A percentile compares a stretch with the other conserved stretches of the same genome.
Evolutionary conservation across 2,888 invertebrate species (phyloP).

Genomic region (Dione vanillae): DNA sequence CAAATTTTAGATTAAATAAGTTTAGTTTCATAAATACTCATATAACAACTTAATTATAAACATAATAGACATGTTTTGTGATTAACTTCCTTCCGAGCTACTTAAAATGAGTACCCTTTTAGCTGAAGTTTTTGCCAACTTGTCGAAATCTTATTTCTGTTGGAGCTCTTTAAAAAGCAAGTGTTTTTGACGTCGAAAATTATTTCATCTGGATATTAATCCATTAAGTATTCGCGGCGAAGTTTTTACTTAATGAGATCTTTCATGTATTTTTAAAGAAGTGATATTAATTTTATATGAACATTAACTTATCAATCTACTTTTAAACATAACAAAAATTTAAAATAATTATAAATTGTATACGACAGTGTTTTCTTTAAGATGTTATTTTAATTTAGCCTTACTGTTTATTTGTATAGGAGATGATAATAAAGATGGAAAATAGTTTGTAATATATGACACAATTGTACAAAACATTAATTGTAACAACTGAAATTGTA

Average conservation of each 20-base stretch:
- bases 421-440: no score
- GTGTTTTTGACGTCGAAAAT: constrained; percentile 34
- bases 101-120: constrained; percentile 48
- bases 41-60: neutral
- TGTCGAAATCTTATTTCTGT: constrained; percentile 33
- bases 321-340: no score
- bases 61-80: constrained; percentile 19
- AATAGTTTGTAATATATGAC: no score
- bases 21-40: neutral
- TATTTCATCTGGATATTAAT: constrained; percentile 34
- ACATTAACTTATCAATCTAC: no score
- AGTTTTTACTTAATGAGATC: constrained; percentile 30
- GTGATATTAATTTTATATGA: no score
- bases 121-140: constrained; percentile 30
- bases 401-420: no score
- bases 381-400: no score
- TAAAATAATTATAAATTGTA: no score
- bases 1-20: no score
- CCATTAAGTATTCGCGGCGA: constrained; percentile 28
- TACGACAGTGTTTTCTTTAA: no score
- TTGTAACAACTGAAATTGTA: no score
- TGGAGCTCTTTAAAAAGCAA: constrained; percentile 25
- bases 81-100: constrained; percentile 10
- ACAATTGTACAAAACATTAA: no score
- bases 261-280: constrained; percentile 20